These are phyloP conservation scores for Candoia aspera DNA, from an alignment of 2,113 vertebrate genomes.

Conservation along the genomic window DNA sequence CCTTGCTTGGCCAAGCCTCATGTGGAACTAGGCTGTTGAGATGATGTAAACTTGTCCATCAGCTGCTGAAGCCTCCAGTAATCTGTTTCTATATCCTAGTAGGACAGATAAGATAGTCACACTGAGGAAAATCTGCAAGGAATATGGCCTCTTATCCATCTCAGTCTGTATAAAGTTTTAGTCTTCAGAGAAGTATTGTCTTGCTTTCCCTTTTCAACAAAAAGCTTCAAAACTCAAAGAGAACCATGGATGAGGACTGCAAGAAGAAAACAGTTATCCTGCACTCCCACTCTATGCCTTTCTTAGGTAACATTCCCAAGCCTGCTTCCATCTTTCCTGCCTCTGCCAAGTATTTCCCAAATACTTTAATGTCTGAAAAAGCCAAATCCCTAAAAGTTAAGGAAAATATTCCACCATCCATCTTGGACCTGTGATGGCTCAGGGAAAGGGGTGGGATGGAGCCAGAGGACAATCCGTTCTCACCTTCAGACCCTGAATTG, in stretches of 20 bases:
- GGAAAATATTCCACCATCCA: not conserved
- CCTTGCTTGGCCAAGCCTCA: constrained; percentile 42
- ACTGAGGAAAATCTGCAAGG: not conserved
- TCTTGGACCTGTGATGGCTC: not conserved
- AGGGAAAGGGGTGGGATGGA: not conserved
- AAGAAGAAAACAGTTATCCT: not conserved
- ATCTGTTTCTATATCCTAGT: constrained; percentile 67
- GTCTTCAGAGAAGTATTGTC: not conserved
- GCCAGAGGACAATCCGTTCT: not conserved
- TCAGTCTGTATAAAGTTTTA: not conserved
- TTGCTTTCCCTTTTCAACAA: not conserved
- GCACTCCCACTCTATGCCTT: too few species aligned
- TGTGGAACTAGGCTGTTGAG: constrained; percentile 52
- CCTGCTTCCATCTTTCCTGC: not conserved
- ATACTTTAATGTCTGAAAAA: not conserved
- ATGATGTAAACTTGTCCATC: constrained; percentile 30
- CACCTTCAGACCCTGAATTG: constrained; percentile 82
- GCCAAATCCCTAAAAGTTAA: not conserved
- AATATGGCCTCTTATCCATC: not conserved
- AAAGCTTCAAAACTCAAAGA: not conserved
- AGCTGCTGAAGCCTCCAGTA: constrained; percentile 65
- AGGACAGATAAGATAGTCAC: not conserved
- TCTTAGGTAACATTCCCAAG: not conserved
- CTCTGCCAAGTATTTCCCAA: not conserved
- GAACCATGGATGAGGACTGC: too few species aligned